Percentiles rank a stretch among this genome's conserved stretches.
Evolutionary conservation across 1,140 invertebrate genomes (phyloP).

Genomic region (Drosophila paulistorum): DNA sequence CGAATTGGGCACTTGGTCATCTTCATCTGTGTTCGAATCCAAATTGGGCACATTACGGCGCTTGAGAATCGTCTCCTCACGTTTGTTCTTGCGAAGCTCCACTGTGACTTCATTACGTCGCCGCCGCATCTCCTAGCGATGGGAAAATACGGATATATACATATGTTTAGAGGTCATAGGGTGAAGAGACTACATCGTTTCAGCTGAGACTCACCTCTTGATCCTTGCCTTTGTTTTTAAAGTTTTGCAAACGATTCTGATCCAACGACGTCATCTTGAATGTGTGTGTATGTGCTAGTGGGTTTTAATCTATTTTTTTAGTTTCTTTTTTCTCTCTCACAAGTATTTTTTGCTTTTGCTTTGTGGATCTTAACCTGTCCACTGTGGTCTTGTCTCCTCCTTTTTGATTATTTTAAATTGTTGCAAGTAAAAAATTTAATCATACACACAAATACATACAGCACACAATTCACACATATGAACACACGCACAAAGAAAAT

Average conservation of each 20-base stretch:
- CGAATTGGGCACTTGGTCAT: conserved; percentile 85
- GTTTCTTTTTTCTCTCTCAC: conserved; percentile 23
- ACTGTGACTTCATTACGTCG: conserved; percentile 97
- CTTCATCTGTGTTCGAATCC: conserved; percentile 92
- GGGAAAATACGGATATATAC: neutral
- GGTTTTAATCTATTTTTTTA: conserved; percentile 2
- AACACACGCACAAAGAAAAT: conserved; percentile 42
- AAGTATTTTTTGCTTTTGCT: conserved; percentile 2
- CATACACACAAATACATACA: conserved; percentile 36
- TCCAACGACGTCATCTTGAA: conserved; percentile 72
- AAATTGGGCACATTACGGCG: conserved; percentile 95
- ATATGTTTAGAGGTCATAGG: neutral
- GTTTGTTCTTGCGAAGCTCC: conserved; percentile 97
- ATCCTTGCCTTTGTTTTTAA: conserved; percentile 99
- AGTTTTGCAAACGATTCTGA: conserved; percentile 91
- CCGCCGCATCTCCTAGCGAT: conserved; percentile 94
- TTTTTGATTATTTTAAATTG: conserved; percentile 58
- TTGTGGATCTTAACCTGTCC: conserved; percentile 21
- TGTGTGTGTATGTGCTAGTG: conserved; percentile 25
- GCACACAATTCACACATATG: conserved; percentile 7
- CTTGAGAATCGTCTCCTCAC: conserved; percentile 97
- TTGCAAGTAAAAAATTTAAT: conserved; percentile 41
- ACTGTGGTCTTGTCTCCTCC: conserved; percentile 9
- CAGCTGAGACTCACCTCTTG: conserved; percentile 91
- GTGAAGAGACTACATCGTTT: neutral